phyloP scores from a whole-genome alignment of 2,888 invertebrate species.

The Nycteola revayana region DNA sequence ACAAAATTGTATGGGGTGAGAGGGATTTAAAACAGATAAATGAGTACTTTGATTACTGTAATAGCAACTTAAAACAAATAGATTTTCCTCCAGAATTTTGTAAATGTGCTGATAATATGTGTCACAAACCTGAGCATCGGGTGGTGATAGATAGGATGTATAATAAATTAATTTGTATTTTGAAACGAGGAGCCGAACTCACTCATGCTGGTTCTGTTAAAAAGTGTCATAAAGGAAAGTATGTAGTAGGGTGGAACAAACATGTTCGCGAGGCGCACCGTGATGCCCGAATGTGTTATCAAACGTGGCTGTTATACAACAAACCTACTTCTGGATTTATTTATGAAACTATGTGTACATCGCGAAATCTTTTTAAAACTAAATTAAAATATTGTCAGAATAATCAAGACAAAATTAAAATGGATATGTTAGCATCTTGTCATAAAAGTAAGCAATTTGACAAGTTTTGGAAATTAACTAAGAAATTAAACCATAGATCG shows the following conservation, averaged over 20 bases:
- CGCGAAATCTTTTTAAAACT: conserved; percentile 8
- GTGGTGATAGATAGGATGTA: conserved; percentile 1
- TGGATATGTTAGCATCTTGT: conserved; percentile 3
- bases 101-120: conserved; percentile 4
- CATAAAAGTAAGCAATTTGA: conserved; percentile 4
- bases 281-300: conserved; percentile 1
- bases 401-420: conserved; percentile 9
- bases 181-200: neutral
- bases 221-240: conserved; percentile 1
- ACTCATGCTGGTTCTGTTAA: neutral
- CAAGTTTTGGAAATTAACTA: conserved; percentile 11
- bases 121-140: conserved; percentile 1
- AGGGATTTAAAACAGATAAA: conserved; percentile 3
- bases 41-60: neutral
- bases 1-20: conserved; percentile 3
- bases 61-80: conserved; percentile 1
- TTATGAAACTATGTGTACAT: conserved; percentile 6
- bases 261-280: conserved; percentile 2
- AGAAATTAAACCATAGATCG: conserved; percentile 1
- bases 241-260: conserved; percentile 4
- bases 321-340: conserved; percentile 2
- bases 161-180: conserved; percentile 4
- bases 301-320: neutral
- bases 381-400: conserved; percentile 11
- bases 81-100: conserved; percentile 2